Conservation (phyloP, 2,113 vertebrate species). For the Alethe diademata region DNA sequence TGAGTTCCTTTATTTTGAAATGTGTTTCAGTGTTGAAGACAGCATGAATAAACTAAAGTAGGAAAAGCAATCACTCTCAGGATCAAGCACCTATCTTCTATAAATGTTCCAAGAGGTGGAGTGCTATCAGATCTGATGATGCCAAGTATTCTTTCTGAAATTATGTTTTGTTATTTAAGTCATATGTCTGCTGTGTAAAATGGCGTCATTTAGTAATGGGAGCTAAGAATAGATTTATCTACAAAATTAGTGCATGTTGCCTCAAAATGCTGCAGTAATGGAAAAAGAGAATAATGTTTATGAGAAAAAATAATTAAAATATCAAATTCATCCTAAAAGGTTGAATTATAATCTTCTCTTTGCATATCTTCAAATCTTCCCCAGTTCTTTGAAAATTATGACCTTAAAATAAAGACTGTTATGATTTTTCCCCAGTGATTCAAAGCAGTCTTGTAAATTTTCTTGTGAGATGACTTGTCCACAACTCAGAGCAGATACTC, state of each 20-base stretch:
- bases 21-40: neutral
- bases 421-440: neutral
- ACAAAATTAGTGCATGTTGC: neutral
- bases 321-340: fast-evolving
- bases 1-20: neutral
- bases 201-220: conserved; percentile 4
- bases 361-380: fast-evolving
- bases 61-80: neutral
- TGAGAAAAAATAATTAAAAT: neutral
- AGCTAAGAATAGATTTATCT: conserved; percentile 17
- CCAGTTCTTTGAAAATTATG: neutral
- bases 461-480: neutral
- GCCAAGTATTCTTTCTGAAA: conserved; percentile 18
- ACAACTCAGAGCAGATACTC: neutral
- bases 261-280: neutral
- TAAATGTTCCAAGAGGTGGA: conserved; percentile 17
- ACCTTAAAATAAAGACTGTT: neutral
- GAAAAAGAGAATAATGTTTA: neutral
- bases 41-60: neutral
- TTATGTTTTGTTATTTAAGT: conserved; percentile 43
- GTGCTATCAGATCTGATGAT: neutral
- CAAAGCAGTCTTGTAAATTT: neutral
- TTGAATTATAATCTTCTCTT: neutral
- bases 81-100: neutral
- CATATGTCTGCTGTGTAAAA: neutral